Conservation (phyloP, 2,888 invertebrate species). For the Spodoptera exigua region DNA sequence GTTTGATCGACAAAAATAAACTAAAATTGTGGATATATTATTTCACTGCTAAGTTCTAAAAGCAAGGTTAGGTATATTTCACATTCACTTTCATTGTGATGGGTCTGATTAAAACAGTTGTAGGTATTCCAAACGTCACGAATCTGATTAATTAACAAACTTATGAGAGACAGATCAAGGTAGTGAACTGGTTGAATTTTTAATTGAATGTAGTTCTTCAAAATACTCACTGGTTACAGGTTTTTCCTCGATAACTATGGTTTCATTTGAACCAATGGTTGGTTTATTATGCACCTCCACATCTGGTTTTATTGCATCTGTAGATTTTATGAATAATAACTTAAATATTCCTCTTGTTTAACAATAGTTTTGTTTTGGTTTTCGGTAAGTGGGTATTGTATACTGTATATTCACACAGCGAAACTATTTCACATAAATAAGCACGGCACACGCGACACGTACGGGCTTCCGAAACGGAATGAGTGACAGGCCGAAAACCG, state of each 20-base stretch:
- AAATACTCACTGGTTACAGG: slow-evolving; percentile 86
- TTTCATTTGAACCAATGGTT: slow-evolving; percentile 80
- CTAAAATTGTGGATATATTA: slow-evolving; percentile 36
- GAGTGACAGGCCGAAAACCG: slow-evolving; percentile 67
- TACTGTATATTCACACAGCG: slow-evolving; percentile 54
- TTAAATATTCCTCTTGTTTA: slow-evolving; percentile 68
- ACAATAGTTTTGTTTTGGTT: slow-evolving; percentile 56
- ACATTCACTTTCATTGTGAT: slow-evolving; percentile 72
- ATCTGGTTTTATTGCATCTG: slow-evolving; percentile 84
- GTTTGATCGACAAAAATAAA: slow-evolving; percentile 53
- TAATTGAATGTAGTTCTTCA: slow-evolving; percentile 69
- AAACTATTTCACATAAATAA: slow-evolving; percentile 42
- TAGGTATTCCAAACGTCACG: slow-evolving; percentile 69
- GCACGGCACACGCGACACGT: slow-evolving; percentile 66
- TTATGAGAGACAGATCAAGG: slow-evolving; percentile 66
- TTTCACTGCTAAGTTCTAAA: slow-evolving; percentile 43
- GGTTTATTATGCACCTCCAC: slow-evolving; percentile 83
- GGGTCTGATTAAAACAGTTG: slow-evolving; percentile 44
- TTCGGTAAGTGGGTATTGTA: slow-evolving; percentile 53
- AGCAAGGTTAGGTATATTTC: slow-evolving; percentile 52
- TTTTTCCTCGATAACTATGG: slow-evolving; percentile 80
- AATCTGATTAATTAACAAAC: slow-evolving; percentile 66
- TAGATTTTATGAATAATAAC: slow-evolving; percentile 83
- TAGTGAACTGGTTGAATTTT: slow-evolving; percentile 67
- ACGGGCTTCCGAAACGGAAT: slow-evolving; percentile 75